Conservation (phyloP, 2,888 invertebrate genomes). For the Hybos culiciformis region DNA sequence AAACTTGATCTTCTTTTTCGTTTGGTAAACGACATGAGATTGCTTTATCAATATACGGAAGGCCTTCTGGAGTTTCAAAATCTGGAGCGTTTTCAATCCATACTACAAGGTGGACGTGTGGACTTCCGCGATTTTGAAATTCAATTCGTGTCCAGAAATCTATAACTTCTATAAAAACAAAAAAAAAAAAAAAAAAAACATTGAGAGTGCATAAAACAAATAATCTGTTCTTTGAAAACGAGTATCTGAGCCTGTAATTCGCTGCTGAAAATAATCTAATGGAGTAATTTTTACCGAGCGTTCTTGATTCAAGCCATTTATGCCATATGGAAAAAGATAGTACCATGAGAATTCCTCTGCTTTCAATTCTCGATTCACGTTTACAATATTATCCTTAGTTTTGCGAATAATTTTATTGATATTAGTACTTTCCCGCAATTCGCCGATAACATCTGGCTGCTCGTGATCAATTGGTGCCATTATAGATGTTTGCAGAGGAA, state of each 20-base stretch:
- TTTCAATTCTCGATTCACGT: slow-evolving; percentile 5
- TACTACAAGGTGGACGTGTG: slow-evolving; percentile 1
- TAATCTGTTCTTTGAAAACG: slow-evolving; percentile 9
- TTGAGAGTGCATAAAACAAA: slow-evolving; percentile 3
- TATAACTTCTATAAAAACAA: no score
- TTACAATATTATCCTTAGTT: slow-evolving; percentile 6
- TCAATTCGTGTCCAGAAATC: slow-evolving; percentile 4
- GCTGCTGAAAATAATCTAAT: slow-evolving; percentile 10
- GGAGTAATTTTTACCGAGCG: slow-evolving; percentile 5
- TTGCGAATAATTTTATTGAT: slow-evolving; percentile 5
- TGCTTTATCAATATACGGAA: slow-evolving; percentile 7
- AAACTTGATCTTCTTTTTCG: slow-evolving; percentile 9
- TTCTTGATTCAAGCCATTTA: slow-evolving; percentile 5
- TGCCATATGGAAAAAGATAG: slow-evolving; percentile 6
- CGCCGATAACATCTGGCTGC: no score
- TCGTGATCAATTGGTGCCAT: slow-evolving; percentile 5
- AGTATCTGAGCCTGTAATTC: slow-evolving; percentile 7
- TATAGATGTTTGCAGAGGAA: slow-evolving; percentile 2
- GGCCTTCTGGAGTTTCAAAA: slow-evolving; percentile 12
- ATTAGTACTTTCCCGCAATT: background rate
- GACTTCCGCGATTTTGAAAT: slow-evolving; percentile 3
- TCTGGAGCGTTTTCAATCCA: background rate
- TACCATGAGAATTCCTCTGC: slow-evolving; percentile 10
- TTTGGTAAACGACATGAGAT: slow-evolving; percentile 7
- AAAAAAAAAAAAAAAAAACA: no score